A percentile compares a stretch with the other conserved stretches of the same genome.
Conservation (phyloP, 2,797 vertebrate species). For the Sitta carolinensis region DNA sequence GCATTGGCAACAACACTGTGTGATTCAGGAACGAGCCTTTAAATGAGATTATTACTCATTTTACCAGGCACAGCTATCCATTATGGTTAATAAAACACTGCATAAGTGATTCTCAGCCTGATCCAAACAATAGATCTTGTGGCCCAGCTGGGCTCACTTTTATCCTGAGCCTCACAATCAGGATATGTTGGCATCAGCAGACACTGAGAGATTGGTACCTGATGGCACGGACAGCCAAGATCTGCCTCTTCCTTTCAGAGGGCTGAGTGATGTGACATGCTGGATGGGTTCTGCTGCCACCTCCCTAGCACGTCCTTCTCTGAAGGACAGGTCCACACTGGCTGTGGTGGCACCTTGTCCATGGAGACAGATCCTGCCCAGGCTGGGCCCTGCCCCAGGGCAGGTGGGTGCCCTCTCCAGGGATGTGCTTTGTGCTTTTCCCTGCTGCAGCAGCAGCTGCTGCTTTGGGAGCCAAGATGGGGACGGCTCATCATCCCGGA, state of each 20-base stretch:
- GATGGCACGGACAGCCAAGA: neutral
- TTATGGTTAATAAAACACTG: constrained; percentile 65
- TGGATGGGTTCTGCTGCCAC: neutral
- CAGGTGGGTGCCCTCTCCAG: rapidly evolving
- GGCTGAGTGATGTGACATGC: neutral
- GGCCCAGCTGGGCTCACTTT: constrained; percentile 8
- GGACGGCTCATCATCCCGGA: rapidly evolving
- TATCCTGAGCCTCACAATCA: neutral
- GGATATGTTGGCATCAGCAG: neutral
- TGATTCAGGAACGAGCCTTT: constrained; percentile 19
- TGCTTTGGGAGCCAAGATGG: neutral
- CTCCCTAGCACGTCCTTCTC: neutral
- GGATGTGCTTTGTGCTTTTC: rapidly evolving
- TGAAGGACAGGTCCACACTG: rapidly evolving
- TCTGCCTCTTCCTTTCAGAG: neutral
- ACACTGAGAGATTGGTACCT: neutral
- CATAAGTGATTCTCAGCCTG: constrained; percentile 56
- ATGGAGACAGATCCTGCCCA: neutral
- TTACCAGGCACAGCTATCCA: constrained; percentile 54
- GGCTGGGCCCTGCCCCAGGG: neutral
- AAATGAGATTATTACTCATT: constrained; percentile 55
- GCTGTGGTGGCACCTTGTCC: rapidly evolving
- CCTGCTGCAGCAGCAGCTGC: neutral
- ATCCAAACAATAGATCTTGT: constrained; percentile 46
- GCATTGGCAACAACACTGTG: neutral